Evolutionary conservation across 2,888 invertebrate genomes (phyloP), one percentile per base, ranked within the genome.

Genomic region (Athalia cordata): DNA sequence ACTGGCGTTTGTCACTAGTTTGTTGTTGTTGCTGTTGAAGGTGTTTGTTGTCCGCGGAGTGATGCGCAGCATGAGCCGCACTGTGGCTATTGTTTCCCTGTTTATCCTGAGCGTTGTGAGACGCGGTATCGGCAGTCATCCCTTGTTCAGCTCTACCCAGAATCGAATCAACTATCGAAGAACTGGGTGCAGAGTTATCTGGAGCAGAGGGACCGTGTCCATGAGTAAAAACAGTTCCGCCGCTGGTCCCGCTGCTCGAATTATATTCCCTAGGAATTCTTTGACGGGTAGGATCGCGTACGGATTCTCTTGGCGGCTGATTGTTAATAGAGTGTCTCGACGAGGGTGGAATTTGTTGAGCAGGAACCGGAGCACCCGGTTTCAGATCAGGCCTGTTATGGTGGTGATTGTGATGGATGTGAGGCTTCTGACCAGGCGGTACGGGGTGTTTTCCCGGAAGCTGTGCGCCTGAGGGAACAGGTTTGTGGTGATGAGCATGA

Each of bases 391-490:
- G 87, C 52, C 88, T 84, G 55, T 89, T 88, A 61, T 88, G 87
- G 79, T 88, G 87, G 79, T 89, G 87, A 87, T 80, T 90, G 81
- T 82, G 88, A 83, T 83, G 88, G 81, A 64, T 84, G 77, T 78
- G 84, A 78, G 81, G 82, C 83, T 89, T 86, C 80, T 87, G 81
- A 81, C 82, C 79, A 52, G 85, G 77, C 9, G 85, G 82, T 68
- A 84, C 83, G 29, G 88, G 86, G 78, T 90, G 91, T 83, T 89
- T 89, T 72, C 85, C 86, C 47, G 88, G 86, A 49, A 87, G 84
- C 79, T 88, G 88, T 80, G 89, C 85, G 66, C 81, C 80, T 52
- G 84, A 81, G 43, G 83, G 78, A 55, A 75, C 81, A 61, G 84
- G 84, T 74, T 88, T 88, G 45, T 86, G 87, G 50, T 88, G 87